Conservation (phyloP, 2,797 vertebrate genomes). For the Helicolenus hilgendorfi region DNA sequence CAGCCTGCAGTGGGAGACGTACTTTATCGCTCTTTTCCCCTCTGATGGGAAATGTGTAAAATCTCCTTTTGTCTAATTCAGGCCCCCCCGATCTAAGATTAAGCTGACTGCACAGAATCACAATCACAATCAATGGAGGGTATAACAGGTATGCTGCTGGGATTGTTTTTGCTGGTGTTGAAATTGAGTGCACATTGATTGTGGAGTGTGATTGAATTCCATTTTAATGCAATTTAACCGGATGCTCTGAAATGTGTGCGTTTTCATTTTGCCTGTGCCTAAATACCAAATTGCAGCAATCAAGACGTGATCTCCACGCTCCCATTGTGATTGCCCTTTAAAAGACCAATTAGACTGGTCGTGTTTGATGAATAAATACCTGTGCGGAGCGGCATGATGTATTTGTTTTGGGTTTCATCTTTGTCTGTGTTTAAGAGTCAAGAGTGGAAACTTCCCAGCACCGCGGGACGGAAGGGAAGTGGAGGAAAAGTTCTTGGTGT, state of each 20-base stretch:
- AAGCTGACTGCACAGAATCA: neutral
- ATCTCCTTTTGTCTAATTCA: constrained; percentile 14
- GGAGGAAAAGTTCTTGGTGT: neutral
- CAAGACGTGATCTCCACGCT: constrained; percentile 2
- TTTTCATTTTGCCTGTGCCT: constrained; percentile 35
- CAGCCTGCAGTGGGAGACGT: neutral
- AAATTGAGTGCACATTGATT: constrained; percentile 42
- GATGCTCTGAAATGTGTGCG: constrained; percentile 13
- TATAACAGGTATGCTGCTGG: neutral
- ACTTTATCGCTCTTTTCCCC: neutral
- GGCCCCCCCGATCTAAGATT: neutral
- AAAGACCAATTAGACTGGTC: constrained; percentile 48
- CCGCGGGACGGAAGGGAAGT: neutral
- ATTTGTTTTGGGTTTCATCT: constrained; percentile 24
- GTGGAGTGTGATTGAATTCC: constrained; percentile 38
- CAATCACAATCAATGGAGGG: neutral
- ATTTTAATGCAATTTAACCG: constrained; percentile 45
- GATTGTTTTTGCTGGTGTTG: constrained; percentile 11
- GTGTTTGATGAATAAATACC: constrained; percentile 54
- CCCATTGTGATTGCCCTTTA: constrained; percentile 64
- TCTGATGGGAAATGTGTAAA: constrained; percentile 18
- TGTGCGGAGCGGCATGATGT: constrained; percentile 1
- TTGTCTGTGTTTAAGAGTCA: constrained; percentile 3
- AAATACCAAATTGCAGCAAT: constrained; percentile 61
- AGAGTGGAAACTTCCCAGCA: neutral